These are phyloP conservation scores for Coturnix japonica DNA, from an alignment of 2,113 vertebrate species.

Conservation along the genomic window DNA sequence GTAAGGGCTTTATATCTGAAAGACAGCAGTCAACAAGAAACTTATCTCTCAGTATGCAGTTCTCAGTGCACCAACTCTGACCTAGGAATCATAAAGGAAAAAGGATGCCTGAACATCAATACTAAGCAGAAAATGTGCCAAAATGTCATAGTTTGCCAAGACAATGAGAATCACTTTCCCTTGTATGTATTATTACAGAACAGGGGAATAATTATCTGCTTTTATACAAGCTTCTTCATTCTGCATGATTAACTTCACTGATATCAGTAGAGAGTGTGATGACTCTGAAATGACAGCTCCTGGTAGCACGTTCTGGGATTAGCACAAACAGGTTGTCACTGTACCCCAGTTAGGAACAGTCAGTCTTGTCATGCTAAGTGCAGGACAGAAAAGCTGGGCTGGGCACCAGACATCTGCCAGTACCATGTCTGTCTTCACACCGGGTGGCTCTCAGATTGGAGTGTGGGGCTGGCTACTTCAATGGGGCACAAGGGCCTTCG, in stretches of 20 bases:
- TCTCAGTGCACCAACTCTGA: not conserved
- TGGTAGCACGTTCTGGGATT: constrained; percentile 54
- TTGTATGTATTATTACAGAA: constrained; percentile 34
- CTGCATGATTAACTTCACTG: constrained; percentile 56
- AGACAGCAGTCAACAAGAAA: not conserved
- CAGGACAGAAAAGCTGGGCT: not conserved
- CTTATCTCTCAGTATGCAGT: not conserved
- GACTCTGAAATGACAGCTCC: constrained; percentile 57
- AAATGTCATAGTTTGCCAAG: constrained; percentile 5
- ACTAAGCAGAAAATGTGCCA: not conserved
- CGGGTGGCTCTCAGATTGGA: constrained; percentile 14
- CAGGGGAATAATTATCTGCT: constrained; percentile 56
- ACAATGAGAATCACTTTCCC: constrained; percentile 50
- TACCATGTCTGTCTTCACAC: not conserved
- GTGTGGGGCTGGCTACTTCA: not conserved
- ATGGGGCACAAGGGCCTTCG: not conserved
- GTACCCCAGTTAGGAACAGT: constrained; percentile 2
- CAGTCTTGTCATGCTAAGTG: not conserved
- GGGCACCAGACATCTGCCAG: not conserved
- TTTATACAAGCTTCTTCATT: constrained; percentile 53
- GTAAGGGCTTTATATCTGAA: not conserved
- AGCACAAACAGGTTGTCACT: constrained; percentile 59
- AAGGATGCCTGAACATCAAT: not conserved
- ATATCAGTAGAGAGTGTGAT: constrained; percentile 54
- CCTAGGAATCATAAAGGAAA: not conserved